Evolutionary conservation across 2,113 vertebrate species (phyloP), one percentile per base, ranked within the genome.

Genomic region (Gambusia holbrooki): DNA sequence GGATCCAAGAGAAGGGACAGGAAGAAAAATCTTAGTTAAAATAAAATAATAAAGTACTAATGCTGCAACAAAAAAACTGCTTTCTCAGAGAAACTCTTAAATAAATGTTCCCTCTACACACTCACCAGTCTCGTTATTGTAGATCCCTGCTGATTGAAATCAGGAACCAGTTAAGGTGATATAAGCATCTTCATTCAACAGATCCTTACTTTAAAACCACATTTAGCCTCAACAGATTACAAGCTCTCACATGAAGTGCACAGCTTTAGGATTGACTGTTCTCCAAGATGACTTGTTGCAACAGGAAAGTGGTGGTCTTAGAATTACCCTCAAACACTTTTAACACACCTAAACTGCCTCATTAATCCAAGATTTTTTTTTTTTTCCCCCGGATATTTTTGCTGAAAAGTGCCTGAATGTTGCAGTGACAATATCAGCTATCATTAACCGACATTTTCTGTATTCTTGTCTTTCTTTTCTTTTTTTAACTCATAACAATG

Each of bases 91-190:
- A 60, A 64, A 14, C 69, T 61, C 54, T 77, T 71, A 35, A 70
- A 84, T 76, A 70, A 28, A 68, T 63, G 22, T 62, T 28, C n/a
- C 60, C 69, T 84, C 68, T 11, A 66, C 28, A 73, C 67, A 66
- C 33, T 27, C 27, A n/a, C 77, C 48, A 66, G 54, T 61, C 51
- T 74, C 51, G 62, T 80, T 30, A 60, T 3, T 10, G 68, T 45
- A 10, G 40, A 66, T 29, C 63, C 51, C 3, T 0, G 13, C 2
- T 69, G 73, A 87, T 78, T 69, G 71, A 45, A 65, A 73, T 42
- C 60, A 17, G 33, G 29, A 45, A 63, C 42, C 68, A n/a, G 5
- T 71, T 35, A 40, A 66, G 33, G 51, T 28, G 28, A 5, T 11
- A 76, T 58, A 71, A 71, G 67, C 48, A 14, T 70, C 40, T 64